Percentiles rank a stretch among this genome's conserved stretches.
Evolutionary conservation across 2,888 invertebrate species (phyloP).

Genomic region (Drosophila mimetica): DNA sequence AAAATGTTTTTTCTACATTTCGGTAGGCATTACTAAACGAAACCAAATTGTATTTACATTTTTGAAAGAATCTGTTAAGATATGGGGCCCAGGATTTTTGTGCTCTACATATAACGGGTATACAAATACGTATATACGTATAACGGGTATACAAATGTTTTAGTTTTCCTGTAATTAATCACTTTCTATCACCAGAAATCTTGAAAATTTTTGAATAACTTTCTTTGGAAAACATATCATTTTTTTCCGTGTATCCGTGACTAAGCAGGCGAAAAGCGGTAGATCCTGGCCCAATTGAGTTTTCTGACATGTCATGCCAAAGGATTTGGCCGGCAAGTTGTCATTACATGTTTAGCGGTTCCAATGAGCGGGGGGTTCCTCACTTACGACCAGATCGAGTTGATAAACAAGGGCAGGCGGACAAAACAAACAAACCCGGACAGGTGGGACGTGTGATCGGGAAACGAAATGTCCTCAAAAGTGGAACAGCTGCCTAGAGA

Average conservation of each 20-base stretch:
- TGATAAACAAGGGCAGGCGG: slow-evolving; percentile 54
- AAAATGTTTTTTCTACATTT: too few relatives aligned
- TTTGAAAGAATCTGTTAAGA: too few relatives aligned
- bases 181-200: too few relatives aligned
- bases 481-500: slow-evolving; percentile 20
- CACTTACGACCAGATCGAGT: slow-evolving; percentile 29
- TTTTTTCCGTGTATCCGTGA: slow-evolving; percentile 49
- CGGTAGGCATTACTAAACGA: too few relatives aligned
- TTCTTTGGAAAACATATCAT: neutral
- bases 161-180: too few relatives aligned
- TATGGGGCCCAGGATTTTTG: too few relatives aligned
- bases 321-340: slow-evolving; percentile 67
- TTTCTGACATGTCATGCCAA: slow-evolving; percentile 68
- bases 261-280: slow-evolving; percentile 64
- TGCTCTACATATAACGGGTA: too few relatives aligned
- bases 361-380: slow-evolving; percentile 3
- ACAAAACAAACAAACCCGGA: slow-evolving; percentile 43
- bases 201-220: too few relatives aligned
- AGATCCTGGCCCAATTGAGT: slow-evolving; percentile 56
- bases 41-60: too few relatives aligned
- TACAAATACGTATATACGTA: too few relatives aligned
- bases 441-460: slow-evolving; percentile 35
- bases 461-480: slow-evolving; percentile 25
- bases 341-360: slow-evolving; percentile 71
- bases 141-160: too few relatives aligned